Base-by-base conservation (phyloP, 2,888 invertebrate species). In the Caenorhabditis becei region DNA sequence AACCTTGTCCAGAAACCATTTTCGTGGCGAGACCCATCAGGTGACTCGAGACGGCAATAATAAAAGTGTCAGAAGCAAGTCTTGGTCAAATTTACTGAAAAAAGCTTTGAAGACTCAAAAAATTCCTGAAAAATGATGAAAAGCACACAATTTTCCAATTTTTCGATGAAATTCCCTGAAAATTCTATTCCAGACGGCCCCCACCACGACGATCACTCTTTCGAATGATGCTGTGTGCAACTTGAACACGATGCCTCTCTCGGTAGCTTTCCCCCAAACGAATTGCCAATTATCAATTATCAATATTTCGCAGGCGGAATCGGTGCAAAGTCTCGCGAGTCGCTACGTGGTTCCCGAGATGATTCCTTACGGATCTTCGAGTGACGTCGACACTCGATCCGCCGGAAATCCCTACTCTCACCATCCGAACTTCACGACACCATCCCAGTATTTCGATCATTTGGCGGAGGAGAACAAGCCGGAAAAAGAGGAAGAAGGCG, bases 391-490 rank as follows among this genome's bases (percentile, higher is more conserved):
- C 54, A 63, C 47, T 8, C 61, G 63, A 0, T 70, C 80, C 28
- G 63, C 32, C 20, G 80, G 80, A 7, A 80, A 80, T 70, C 80
- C 80, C 0, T 80, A 80, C 54, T 62, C 69, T 4, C 69, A 80
- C 49, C 80, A 80, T 28, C 62, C 69, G 0, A 75, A 74, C 44
- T 80, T 51, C 41, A 65, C 74, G 8, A 80, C 74, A 2, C 80
- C 80, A 5, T 74, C 80, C 11, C 65, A 75, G 26, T 74, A 80
- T 44, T 80, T 75, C 24, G 41, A 14, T 0, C 70, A 75, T 65
- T 23, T 65, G 37, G 20, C 47, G 18, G 10, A 23, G 26, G 32
- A 53, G 54, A 1, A 7, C 18, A 51, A 16, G 32, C 20, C 24
- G 11, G 7, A 61, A 20, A 18, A 37, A 4, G 11, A 35, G 24